Conservation (phyloP, 2,888 invertebrate species). For the Machimus atricapillus region DNA sequence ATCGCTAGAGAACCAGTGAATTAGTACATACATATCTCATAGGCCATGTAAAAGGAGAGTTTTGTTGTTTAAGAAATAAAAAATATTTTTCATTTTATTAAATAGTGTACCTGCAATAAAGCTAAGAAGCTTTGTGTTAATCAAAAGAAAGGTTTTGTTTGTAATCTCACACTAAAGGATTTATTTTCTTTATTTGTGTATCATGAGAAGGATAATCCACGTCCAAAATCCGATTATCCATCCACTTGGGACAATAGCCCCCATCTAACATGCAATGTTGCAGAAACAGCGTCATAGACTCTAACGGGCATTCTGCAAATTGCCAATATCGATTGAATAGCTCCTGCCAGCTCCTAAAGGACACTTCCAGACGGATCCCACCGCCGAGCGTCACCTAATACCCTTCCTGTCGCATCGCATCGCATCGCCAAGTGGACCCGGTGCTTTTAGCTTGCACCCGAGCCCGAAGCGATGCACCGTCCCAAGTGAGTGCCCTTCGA, state of each 20-base stretch:
- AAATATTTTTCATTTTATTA: no score
- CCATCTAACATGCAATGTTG: background rate
- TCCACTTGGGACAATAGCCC: background rate
- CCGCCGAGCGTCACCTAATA: background rate
- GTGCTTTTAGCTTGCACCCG: conserved; percentile 35
- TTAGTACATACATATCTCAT: no score
- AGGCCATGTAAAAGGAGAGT: no score
- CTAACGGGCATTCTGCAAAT: background rate
- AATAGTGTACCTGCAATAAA: no score
- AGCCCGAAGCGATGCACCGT: conserved; percentile 16
- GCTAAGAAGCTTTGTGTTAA: no score
- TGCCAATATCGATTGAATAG: conserved; percentile 1
- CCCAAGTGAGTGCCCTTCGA: conserved; percentile 38
- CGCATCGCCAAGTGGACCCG: background rate
- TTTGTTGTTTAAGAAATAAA: no score
- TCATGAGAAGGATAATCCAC: background rate
- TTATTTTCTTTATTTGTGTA: background rate
- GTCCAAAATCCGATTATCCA: background rate
- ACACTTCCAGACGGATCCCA: background rate
- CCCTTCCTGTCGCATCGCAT: background rate
- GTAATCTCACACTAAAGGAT: background rate
- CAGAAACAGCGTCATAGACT: background rate
- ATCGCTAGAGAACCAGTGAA: no score
- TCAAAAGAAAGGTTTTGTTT: background rate
- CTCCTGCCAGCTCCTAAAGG: background rate